These are phyloP conservation scores for Mimumesa dahlbomi DNA, from an alignment of 2,888 invertebrate genomes.

Conservation along the genomic window DNA sequence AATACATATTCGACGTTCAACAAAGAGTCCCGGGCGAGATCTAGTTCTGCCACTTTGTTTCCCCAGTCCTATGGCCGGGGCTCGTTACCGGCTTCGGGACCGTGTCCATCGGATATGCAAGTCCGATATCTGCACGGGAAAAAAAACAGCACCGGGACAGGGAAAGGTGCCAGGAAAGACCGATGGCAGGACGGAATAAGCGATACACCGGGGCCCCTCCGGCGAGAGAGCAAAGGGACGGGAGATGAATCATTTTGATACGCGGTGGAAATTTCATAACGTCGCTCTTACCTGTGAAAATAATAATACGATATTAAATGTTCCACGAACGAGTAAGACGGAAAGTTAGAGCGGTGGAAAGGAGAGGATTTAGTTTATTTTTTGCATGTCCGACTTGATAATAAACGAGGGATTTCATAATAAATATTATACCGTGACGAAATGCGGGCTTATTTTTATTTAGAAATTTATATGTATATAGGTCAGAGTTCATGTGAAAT, in stretches of 20 bases:
- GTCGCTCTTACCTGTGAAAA: not conserved
- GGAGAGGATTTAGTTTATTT: slow-evolving; percentile 5
- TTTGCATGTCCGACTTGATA: too few relatives aligned
- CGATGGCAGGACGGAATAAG: slow-evolving; percentile 9
- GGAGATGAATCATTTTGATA: slow-evolving; percentile 9
- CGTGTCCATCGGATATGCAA: not conserved
- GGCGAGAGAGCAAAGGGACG: not conserved
- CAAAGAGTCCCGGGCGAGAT: slow-evolving; percentile 41
- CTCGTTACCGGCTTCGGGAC: slow-evolving; percentile 2
- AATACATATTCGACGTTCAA: slow-evolving; percentile 54
- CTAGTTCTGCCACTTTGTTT: slow-evolving; percentile 47
- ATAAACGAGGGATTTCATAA: too few relatives aligned
- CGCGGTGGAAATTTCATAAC: slow-evolving; percentile 17
- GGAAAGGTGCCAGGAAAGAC: slow-evolving; percentile 47
- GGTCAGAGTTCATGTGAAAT: too few relatives aligned
- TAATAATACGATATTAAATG: not conserved
- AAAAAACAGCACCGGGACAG: not conserved
- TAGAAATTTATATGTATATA: too few relatives aligned
- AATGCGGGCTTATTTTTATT: too few relatives aligned
- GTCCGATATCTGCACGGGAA: not conserved
- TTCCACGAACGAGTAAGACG: slow-evolving; percentile 12
- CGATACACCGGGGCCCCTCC: too few relatives aligned
- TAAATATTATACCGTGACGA: too few relatives aligned
- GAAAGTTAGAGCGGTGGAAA: slow-evolving; percentile 20
- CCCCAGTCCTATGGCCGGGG: not conserved